Evolutionary conservation across 2,113 vertebrate species (phyloP).

Genomic region (Carollia perspicillata): DNA sequence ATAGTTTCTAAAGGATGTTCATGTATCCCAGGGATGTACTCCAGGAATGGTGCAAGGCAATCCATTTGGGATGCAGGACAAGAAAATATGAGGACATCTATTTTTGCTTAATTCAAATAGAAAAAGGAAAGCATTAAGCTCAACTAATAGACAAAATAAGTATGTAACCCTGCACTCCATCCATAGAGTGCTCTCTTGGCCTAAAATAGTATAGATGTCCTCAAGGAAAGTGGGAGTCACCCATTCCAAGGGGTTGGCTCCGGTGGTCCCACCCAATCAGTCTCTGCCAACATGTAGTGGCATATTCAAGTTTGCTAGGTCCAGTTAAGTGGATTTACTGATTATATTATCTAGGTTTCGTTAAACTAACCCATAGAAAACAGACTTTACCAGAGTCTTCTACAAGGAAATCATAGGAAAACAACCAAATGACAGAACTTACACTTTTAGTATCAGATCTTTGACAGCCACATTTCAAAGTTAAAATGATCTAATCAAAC

Average conservation of each 20-base stretch:
- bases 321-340: background rate
- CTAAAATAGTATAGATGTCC: background rate
- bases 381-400: constrained; percentile 5
- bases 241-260: background rate
- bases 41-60: background rate
- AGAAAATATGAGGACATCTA: background rate
- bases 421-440: constrained; percentile 19
- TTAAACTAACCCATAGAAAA: constrained; percentile 19
- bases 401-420: constrained; percentile 8
- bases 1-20: background rate
- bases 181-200: background rate
- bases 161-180: background rate
- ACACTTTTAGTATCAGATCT: background rate
- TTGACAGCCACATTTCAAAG: constrained; percentile 35
- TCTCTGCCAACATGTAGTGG: background rate
- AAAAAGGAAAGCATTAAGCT: background rate
- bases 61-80: background rate
- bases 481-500: constrained; percentile 1
- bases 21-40: background rate
- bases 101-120: background rate
- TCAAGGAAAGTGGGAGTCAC: background rate
- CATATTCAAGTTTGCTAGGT: background rate
- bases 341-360: constrained; percentile 8
- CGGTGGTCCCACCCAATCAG: background rate
- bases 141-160: background rate